Base-by-base conservation (phyloP, 2,888 invertebrate genomes). In the Dusona sp. region DNA sequence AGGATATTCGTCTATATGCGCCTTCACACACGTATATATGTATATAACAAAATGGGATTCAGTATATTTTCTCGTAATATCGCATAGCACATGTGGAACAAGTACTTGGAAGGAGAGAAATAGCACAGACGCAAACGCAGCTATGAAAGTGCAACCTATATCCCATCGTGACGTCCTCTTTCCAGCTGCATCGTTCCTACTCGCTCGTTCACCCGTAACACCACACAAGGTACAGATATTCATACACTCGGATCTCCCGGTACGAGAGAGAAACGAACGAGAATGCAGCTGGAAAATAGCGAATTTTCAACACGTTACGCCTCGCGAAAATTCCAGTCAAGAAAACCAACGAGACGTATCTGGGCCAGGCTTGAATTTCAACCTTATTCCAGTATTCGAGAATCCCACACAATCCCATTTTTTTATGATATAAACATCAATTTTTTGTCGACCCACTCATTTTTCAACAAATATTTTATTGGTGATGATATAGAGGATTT, bases 321-420 rank as follows among this genome's bases (percentile, higher is more conserved):
- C 51, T n/a, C 22, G 64, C 78, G 78, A 81, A 84, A 78, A 84
- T 81, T 78, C 78, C 64, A 67, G 61, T 54, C 42, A 77, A 51
- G 78, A 51, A 74, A 86, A 68, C 29, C 42, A 57, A 67, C 73
- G 88, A 38, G 54, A 88, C 88, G 90, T 91, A 92, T 91, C 91
- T 90, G 89, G 90, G 89, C 85, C 90, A 89, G 79, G 84, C 72
- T 84, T 68, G 19, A 74, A 78, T 61, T 54, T 38, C 70, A 16
- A 54, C 54, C 48, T 72, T 57, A 61, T 73, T 68, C 11, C 67
- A 11, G 45, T 67, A 57, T 61, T 61, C 16, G 61, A 25, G 29
- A 29, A 61, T 61, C 16, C 13, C 6, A 61, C 6, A 29, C 29
- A 25, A 57, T 6, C 29, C 4, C 4, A 29, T 61, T 29, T 61